Conservation (phyloP, 2,797 vertebrate species). For the Acanthurus leucopareius region DNA sequence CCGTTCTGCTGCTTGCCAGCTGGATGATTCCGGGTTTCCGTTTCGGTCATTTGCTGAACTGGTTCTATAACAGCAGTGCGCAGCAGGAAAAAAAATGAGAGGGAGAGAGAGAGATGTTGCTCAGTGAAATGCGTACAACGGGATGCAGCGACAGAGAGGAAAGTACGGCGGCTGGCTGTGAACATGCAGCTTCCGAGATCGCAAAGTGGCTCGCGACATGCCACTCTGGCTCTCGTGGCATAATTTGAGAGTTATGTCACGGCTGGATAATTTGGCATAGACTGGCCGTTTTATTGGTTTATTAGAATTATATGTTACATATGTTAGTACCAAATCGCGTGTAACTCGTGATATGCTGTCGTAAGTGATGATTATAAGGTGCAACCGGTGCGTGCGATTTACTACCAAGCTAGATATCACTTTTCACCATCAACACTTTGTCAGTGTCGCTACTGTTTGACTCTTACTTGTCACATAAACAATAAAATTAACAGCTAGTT, state of each 20-base stretch:
- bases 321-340: too few relatives aligned
- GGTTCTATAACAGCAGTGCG: slow-evolving; percentile 27
- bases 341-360: too few relatives aligned
- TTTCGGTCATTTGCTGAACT: slow-evolving; percentile 62
- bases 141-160: slow-evolving; percentile 36
- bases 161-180: slow-evolving; percentile 45
- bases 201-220: slow-evolving; percentile 1
- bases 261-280: neutral
- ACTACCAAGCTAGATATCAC: too few relatives aligned
- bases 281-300: neutral
- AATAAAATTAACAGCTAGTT: too few relatives aligned
- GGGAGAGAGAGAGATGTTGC: slow-evolving; percentile 15
- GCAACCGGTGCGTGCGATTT: too few relatives aligned
- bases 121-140: slow-evolving; percentile 45
- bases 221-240: neutral
- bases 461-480: too few relatives aligned
- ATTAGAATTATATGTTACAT: too few relatives aligned
- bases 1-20: slow-evolving; percentile 64
- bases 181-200: slow-evolving; percentile 6
- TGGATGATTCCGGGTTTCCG: slow-evolving; percentile 54
- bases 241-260: neutral
- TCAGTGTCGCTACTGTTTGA: too few relatives aligned
- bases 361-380: too few relatives aligned
- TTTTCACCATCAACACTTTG: neutral
- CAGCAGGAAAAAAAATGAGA: neutral